A percentile compares a stretch with the other conserved stretches of the same genome.
Conservation (phyloP, 2,797 vertebrate genomes). For the Falco novaeseelandiae region DNA sequence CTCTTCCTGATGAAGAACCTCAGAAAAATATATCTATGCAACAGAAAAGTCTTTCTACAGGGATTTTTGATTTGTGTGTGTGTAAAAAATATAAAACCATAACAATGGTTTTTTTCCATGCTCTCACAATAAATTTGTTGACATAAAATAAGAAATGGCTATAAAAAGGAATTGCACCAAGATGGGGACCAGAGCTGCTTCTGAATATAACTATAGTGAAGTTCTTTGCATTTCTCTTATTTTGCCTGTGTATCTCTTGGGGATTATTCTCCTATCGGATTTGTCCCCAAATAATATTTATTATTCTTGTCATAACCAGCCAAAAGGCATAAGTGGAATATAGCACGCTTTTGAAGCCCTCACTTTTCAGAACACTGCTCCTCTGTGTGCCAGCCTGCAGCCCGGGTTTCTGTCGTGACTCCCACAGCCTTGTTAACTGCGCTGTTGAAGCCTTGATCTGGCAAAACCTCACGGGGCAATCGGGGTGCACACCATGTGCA, state of each 20-base stretch:
- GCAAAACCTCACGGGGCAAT: neutral
- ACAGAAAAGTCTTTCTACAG: neutral
- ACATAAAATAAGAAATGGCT: neutral
- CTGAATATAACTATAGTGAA: neutral
- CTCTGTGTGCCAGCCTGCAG: neutral
- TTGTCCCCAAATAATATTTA: neutral
- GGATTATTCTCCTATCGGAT: neutral
- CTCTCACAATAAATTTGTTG: neutral
- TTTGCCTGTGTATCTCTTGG: neutral
- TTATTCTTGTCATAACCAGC: neutral
- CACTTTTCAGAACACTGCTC: neutral
- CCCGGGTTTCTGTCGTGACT: neutral
- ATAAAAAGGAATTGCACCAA: neutral
- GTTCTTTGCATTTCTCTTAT: neutral
- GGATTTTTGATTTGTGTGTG: neutral
- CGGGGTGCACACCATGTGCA: fast-evolving
- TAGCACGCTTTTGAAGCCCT: neutral
- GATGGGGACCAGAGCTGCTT: neutral
- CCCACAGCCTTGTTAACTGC: neutral
- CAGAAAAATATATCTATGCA: neutral
- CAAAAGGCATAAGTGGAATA: neutral
- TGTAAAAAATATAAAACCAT: neutral
- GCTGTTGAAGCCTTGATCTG: neutral
- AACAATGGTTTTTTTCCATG: neutral
- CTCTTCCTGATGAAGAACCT: neutral